Conservation (phyloP, 1,140 invertebrate species). For the Drosophila pachea region DNA sequence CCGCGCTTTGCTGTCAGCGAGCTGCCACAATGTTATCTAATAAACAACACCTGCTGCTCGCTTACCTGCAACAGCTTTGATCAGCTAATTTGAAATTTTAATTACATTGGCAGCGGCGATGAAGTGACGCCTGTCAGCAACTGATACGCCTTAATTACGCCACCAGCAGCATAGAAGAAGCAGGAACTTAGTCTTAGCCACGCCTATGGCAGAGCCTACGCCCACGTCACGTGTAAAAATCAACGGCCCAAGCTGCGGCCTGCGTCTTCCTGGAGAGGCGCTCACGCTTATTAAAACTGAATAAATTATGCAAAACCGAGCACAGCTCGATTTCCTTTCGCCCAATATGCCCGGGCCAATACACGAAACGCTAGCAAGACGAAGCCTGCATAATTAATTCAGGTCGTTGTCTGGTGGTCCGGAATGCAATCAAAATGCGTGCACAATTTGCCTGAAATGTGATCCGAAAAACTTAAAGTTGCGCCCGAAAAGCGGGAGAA, state of each 20-base stretch:
- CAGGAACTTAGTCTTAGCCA: background rate
- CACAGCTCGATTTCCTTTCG: constrained; percentile 40
- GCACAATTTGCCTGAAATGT: constrained; percentile 3
- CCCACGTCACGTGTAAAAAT: constrained; percentile 45
- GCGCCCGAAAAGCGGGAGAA: background rate
- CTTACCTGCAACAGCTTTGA: constrained; percentile 23
- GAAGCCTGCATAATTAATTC: constrained; percentile 69
- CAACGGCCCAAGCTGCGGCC: constrained; percentile 35
- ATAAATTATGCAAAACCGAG: constrained; percentile 73
- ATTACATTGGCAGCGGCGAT: constrained; percentile 55
- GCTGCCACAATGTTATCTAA: constrained; percentile 26
- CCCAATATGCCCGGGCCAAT: constrained; percentile 15
- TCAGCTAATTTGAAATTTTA: constrained; percentile 71
- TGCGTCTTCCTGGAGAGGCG: constrained; percentile 23
- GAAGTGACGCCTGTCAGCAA: constrained; percentile 57
- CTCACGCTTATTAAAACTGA: constrained; percentile 71
- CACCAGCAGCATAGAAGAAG: constrained; percentile 23
- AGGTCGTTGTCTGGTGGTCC: constrained; percentile 18
- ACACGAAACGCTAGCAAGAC: constrained; percentile 41
- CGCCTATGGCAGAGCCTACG: background rate
- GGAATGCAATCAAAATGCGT: constrained; percentile 13
- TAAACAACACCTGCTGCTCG: constrained; percentile 20
- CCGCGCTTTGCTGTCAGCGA: background rate
- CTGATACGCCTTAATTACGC: constrained; percentile 69
- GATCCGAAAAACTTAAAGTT: constrained; percentile 8